Conservation (phyloP, 2,797 vertebrate species). For the Poeciliopsis infans region DNA sequence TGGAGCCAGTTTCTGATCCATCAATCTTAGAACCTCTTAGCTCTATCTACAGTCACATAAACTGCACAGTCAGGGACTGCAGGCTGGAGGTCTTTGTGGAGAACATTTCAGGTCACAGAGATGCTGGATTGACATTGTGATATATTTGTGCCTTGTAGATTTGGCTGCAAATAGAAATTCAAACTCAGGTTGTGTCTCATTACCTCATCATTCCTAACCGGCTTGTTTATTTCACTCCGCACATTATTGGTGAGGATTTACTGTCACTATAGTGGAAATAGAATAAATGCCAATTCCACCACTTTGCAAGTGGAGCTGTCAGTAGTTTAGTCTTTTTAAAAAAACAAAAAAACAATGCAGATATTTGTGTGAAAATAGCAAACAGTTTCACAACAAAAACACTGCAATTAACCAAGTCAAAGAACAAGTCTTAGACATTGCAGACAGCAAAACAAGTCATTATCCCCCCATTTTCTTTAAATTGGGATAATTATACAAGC, state of each 20-base stretch:
- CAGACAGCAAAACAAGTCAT: background rate
- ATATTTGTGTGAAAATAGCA: background rate
- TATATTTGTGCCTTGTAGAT: constrained; percentile 2
- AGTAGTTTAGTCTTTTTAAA: background rate
- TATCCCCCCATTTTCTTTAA: background rate
- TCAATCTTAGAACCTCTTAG: constrained; percentile 32
- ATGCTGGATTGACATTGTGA: constrained; percentile 21
- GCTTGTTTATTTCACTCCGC: background rate
- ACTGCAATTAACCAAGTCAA: background rate
- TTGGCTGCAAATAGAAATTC: constrained; percentile 6
- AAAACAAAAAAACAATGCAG: background rate
- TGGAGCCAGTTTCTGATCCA: constrained; percentile 31
- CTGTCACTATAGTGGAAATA: background rate
- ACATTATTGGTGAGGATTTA: background rate
- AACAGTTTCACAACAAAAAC: background rate
- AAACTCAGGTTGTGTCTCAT: background rate
- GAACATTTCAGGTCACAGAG: constrained; percentile 20
- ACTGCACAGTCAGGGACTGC: constrained; percentile 13
- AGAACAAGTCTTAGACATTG: background rate
- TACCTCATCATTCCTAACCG: background rate
- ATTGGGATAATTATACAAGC: background rate
- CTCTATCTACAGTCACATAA: constrained; percentile 41
- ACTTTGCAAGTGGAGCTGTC: background rate
- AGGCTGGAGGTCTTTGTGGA: constrained; percentile 18
- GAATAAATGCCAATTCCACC: background rate